Evolutionary conservation across 92 coral and sea anemone species (phyloP).

Genomic region (Bergia puertoricense): DNA sequence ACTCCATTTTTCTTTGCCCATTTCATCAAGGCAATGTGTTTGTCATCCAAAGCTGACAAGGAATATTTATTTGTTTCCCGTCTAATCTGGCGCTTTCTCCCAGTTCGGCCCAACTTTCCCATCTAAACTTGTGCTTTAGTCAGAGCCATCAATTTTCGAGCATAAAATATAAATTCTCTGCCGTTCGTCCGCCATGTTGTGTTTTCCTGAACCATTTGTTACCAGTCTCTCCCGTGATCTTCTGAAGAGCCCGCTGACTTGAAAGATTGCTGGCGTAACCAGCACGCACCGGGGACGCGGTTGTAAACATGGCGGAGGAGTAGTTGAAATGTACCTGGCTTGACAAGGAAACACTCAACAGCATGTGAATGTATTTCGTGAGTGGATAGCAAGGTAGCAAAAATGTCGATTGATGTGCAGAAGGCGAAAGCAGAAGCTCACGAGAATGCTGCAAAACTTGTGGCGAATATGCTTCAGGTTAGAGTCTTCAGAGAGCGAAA

Average conservation of each 20-base stretch:
- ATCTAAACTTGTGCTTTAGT: neutral
- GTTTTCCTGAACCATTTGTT: neutral
- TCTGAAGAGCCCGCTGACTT: conserved; percentile 12
- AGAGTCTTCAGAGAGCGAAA: conserved; percentile 8
- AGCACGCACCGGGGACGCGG: conserved; percentile 12
- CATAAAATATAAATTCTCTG: neutral
- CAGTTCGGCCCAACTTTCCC: conserved; percentile 30
- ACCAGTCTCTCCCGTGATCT: conserved; percentile 14
- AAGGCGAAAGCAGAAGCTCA: conserved; percentile 92
- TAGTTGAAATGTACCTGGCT: neutral
- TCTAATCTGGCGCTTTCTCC: conserved; percentile 11
- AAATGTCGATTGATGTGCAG: conserved; percentile 89
- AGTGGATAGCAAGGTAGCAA: neutral
- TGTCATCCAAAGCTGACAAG: conserved; percentile 43
- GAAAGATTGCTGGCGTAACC: conserved; percentile 5
- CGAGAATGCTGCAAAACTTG: conserved; percentile 89
- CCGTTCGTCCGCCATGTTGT: conserved; percentile 3
- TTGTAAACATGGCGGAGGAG: conserved; percentile 26
- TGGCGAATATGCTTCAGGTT: conserved; percentile 94
- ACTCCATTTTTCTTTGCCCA: conserved; percentile 93
- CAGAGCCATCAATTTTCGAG: neutral
- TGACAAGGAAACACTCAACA: neutral
- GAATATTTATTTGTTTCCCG: neutral
- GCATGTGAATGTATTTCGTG: neutral
- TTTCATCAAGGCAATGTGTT: conserved; percentile 69